Percentiles rank a stretch among this genome's conserved stretches.
Conservation (phyloP, 92 coral and sea anemone genomes). For the Palythoa caribaeorum region DNA sequence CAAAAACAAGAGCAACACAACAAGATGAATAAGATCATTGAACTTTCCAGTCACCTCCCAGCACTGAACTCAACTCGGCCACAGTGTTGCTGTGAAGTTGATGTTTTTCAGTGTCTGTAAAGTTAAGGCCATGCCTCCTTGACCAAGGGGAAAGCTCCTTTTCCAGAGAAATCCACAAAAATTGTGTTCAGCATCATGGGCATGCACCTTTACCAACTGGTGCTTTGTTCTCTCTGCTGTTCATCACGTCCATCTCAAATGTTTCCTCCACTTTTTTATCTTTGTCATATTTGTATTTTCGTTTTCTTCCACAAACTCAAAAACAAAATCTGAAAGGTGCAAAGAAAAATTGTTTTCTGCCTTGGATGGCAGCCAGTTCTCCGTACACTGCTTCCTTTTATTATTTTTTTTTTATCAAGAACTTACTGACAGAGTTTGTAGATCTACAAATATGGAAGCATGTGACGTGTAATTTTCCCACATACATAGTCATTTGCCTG, state of each 20-base stretch:
- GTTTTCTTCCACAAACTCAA: too few species aligned
- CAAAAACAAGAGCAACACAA: neutral
- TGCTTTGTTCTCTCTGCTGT: neutral
- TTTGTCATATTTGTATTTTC: too few species aligned
- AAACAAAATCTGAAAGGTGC: too few species aligned
- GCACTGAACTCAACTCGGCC: conserved; percentile 2
- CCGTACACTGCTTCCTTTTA: neutral
- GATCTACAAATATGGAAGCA: neutral
- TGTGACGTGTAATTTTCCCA: neutral
- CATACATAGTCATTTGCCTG: too few species aligned
- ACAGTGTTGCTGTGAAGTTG: conserved; percentile 3
- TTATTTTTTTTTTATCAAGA: neutral
- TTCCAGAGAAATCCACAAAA: neutral
- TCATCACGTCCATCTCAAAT: neutral
- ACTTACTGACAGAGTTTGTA: neutral
- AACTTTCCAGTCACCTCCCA: conserved; percentile 27
- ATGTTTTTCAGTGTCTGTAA: neutral
- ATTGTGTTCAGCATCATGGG: neutral
- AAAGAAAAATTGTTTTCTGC: too few species aligned
- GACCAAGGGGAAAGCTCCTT: conserved; percentile 1
- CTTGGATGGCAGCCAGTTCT: too few species aligned
- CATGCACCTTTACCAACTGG: conserved; percentile 8
- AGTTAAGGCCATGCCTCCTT: neutral
- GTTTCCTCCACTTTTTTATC: too few species aligned
- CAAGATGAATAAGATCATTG: neutral